Evolutionary conservation across 2,113 vertebrate species (phyloP), one percentile per base, ranked within the genome.

Genomic region (Mesembrinibis cayennensis): DNA sequence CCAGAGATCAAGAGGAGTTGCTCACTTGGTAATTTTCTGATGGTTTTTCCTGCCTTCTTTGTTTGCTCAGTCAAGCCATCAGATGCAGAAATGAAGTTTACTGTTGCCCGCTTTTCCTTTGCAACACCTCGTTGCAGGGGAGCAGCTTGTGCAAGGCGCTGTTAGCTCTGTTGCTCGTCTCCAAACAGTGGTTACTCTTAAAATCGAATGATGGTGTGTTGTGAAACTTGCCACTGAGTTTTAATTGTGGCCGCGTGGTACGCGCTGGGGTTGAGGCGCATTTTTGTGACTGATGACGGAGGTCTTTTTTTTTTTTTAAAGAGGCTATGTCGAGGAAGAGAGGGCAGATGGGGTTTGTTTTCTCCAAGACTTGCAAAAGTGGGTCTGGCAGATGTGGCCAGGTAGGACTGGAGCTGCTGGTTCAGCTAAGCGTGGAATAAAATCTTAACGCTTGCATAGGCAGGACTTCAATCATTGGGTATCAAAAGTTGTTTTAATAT

Each of bases 341-440:
- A 59, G 21, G 20, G n/a, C 42, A 69, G 47, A 11, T 20, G 63
- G 19, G 9, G 12, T 45, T 70, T 52, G 10, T 49, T 67, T 69
- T 21, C 50, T 50, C 21, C 50, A 30, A 11, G 59, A 27, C 70
- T 53, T 47, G 55, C 74, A 25, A 29, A 86, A 62, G 42, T 25
- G 30, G 26, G 23, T 62, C 61, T 82, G 81, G 38, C 62, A 40
- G 66, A 50, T 80, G 77, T 59, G 76, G 29, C 56, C 91, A 72
- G 78, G 85, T 72, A 36, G 82, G 67, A 40, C 53, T n/a, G 18
- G 93, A 94, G 87, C 66, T 70, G 85, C 76, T 69, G 80, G 76
- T n/a, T 78, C 55, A 55, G 71, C 45, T 17, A 3, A 83, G 72
- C 16, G 2, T 69, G 63, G 73, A 58, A 29, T 29, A 49, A 52